Conservation (phyloP, 2,797 vertebrate genomes). For the Ataeniobius toweri region DNA sequence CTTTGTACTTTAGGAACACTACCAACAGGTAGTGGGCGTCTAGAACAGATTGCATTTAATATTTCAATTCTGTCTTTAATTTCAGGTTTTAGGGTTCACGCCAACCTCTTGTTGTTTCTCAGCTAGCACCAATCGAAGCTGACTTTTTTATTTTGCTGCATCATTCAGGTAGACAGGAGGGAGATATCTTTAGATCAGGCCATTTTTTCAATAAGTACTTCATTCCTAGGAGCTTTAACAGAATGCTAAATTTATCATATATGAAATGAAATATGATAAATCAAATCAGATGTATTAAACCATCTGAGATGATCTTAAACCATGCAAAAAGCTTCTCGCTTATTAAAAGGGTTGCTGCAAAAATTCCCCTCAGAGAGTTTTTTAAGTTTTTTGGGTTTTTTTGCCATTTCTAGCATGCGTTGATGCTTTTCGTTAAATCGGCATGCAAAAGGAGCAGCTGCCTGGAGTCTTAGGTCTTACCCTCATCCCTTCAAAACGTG, state of each 20-base stretch:
- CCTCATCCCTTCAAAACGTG: constrained; percentile 99
- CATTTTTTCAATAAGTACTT: constrained; percentile 22
- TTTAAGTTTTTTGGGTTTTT: constrained; percentile 65
- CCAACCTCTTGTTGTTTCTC: constrained; percentile 62
- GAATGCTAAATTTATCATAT: constrained; percentile 52
- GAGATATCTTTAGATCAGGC: constrained; percentile 8
- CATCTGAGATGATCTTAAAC: constrained; percentile 77
- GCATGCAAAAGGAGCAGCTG: constrained; percentile 96
- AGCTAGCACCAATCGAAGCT: constrained; percentile 38
- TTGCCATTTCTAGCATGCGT: constrained; percentile 77
- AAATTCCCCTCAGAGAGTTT: constrained; percentile 55
- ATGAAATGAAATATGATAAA: constrained; percentile 74
- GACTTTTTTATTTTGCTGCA: constrained; percentile 35
- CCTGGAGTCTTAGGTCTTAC: constrained; percentile 89
- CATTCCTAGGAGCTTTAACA: constrained; percentile 39
- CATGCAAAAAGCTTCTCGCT: constrained; percentile 74
- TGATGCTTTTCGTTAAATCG: constrained; percentile 70
- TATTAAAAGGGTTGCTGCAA: constrained; percentile 47
- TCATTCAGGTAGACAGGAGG: constrained; percentile 33
- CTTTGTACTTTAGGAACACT: constrained; percentile 10
- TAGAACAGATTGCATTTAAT: constrained; percentile 4
- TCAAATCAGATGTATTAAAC: constrained; percentile 86
- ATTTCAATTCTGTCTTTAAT: constrained; percentile 14
- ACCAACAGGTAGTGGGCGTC: not conserved
- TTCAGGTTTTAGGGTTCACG: constrained; percentile 28